Percentiles rank a stretch among this genome's conserved stretches.
phyloP scores from a whole-genome alignment of 1,140 invertebrate genomes.

The Bombus vancouverensis region DNA sequence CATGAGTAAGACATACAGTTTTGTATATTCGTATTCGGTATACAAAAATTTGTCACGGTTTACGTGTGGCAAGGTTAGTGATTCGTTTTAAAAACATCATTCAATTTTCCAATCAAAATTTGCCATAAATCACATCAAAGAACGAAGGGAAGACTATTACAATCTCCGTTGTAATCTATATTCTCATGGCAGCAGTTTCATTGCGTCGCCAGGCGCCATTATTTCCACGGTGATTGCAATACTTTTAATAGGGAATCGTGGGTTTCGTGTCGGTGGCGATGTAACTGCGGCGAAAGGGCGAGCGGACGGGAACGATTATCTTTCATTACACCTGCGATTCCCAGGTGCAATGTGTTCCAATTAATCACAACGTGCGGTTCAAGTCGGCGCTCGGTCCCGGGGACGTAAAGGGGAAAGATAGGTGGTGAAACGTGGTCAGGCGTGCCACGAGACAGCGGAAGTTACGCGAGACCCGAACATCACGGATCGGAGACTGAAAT shows the following conservation, averaged over 20 bases:
- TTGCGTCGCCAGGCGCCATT: slow-evolving; percentile 29
- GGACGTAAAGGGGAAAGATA: slow-evolving; percentile 1
- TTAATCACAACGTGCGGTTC: slow-evolving; percentile 67
- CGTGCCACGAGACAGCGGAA: slow-evolving; percentile 47
- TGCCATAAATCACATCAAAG: not conserved
- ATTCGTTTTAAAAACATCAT: not conserved
- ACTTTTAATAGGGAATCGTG: slow-evolving; percentile 63
- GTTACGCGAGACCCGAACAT: slow-evolving; percentile 28
- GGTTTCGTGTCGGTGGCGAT: slow-evolving; percentile 68
- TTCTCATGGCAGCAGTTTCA: not conserved
- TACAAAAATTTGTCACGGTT: too few relatives aligned
- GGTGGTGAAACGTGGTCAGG: slow-evolving; percentile 14
- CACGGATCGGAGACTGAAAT: not conserved
- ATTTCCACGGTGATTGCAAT: slow-evolving; percentile 56
- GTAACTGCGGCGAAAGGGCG: slow-evolving; percentile 69
- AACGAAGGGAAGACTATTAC: too few relatives aligned
- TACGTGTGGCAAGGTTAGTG: too few relatives aligned
- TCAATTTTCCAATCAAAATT: not conserved
- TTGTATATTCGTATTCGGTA: too few relatives aligned
- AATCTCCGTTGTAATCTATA: not conserved
- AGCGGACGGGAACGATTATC: slow-evolving; percentile 73
- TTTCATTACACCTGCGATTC: slow-evolving; percentile 77
- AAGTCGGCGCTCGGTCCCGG: slow-evolving; percentile 11
- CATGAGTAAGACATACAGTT: too few relatives aligned
- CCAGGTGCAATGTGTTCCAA: slow-evolving; percentile 73